phyloP scores from a whole-genome alignment of 1,140 invertebrate genomes.

The Zaprionus capensis region DNA sequence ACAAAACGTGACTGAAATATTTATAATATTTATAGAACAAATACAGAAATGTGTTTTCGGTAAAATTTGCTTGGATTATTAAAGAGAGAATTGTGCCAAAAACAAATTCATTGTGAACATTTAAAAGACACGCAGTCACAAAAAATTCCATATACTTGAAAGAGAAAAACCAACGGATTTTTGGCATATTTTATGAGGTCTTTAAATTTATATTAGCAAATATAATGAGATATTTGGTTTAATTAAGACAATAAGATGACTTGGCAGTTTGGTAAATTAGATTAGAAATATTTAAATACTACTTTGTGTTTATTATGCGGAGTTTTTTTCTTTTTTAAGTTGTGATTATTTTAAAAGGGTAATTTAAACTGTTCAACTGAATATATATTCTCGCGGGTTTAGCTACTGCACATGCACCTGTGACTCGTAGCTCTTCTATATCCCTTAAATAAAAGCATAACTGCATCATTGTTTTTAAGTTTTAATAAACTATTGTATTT shows the following conservation, averaged over 20 bases:
- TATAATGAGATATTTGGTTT: background rate
- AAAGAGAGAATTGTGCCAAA: slow-evolving; percentile 9
- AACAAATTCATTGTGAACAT: background rate
- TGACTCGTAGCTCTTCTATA: no score
- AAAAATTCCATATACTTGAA: background rate
- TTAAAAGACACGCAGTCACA: background rate
- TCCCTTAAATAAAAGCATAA: no score
- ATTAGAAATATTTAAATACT: background rate
- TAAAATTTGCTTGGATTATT: slow-evolving; percentile 3
- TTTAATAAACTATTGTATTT: no score
- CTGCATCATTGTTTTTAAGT: no score
- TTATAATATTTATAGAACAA: slow-evolving; percentile 16
- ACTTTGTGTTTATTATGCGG: background rate
- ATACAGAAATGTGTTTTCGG: slow-evolving; percentile 6
- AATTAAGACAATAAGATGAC: background rate
- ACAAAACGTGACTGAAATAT: slow-evolving; percentile 24
- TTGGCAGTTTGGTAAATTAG: background rate
- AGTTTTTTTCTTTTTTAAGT: no score
- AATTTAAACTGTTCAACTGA: no score
- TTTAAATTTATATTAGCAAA: background rate
- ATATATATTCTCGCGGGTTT: no score
- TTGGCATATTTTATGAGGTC: background rate
- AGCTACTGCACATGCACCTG: no score
- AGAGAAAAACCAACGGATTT: background rate
- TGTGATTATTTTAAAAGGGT: no score